Base-by-base conservation (phyloP, 64 coral and sea anemone genomes). In the Catalaphyllia jardinei region DNA sequence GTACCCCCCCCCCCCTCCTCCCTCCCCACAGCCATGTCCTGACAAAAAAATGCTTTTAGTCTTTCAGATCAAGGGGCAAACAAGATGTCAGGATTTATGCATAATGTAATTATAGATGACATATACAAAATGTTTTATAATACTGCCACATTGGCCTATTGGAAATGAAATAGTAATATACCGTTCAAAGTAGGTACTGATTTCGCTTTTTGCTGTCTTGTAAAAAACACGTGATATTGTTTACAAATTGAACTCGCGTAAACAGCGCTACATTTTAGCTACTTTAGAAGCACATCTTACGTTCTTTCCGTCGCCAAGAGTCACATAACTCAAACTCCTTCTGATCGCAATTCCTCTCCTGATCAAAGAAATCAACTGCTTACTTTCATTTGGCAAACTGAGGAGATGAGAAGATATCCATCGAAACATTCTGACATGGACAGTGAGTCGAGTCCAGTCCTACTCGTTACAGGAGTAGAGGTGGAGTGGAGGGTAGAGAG, bases 261-360 rank as follows among this genome's bases (percentile, higher is more conserved):
- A 24, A 69, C 22, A 25, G 65, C 10, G 65, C 62, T 18, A 65
- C 24, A 22, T 65, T 24, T 65, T 24, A 24, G 9, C 24, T 65
- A 65, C 1, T 22, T 22, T 65, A 24, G 24, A 65, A 20, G 14
- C 4, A 18, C 17, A 24, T 19, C 81, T 85, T 85, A 85, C 81
- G 38, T 69, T 85, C 62, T 85, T 71, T 51, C 38, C 81, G 1
- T 85, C 33, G 22, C 81, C 42, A 65, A 85, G 81, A 17, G 71
- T 19, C 42, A 85, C 63, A 22, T 52, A 85, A 85, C 62, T 71
- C 22, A 22, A 85, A 25, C 33, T 71, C 24, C 62, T 85, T 14
- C 27, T 51, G n/a, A 27, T n/a, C 65, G 28, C 42, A 24, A 9
- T 42, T 52, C 63, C n/a, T 24, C 79, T 10, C 39, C 31, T 65